phyloP scores from a whole-genome alignment of 1,140 invertebrate genomes.

The Nylanderia fulva region DNA sequence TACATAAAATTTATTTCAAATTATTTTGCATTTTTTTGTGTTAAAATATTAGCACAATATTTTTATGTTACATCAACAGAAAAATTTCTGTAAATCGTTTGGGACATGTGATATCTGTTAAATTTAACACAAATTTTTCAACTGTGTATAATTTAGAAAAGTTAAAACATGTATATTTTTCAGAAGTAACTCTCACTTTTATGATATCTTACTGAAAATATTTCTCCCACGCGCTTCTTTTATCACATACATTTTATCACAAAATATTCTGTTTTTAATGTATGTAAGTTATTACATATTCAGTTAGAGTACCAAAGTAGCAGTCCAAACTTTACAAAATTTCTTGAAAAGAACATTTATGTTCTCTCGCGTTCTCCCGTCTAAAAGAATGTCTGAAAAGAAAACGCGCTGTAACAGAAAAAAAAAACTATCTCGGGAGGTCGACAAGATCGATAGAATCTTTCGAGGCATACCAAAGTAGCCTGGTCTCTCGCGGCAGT shows the following conservation, averaged over 20 bases:
- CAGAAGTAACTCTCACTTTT: background rate
- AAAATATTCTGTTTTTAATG: background rate
- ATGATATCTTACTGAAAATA: background rate
- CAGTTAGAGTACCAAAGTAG: background rate
- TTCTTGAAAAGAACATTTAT: background rate
- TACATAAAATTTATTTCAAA: no score
- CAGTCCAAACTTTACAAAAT: background rate
- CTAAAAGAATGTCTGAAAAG: constrained; percentile 10
- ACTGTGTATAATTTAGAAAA: background rate
- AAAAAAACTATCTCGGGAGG: constrained; percentile 26
- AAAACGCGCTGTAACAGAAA: constrained; percentile 24
- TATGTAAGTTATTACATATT: background rate
- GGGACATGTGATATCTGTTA: no score
- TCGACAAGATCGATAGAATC: constrained; percentile 45
- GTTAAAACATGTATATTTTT: background rate
- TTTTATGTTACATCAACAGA: no score
- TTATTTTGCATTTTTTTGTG: no score
- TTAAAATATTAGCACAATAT: no score
- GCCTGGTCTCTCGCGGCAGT: constrained; percentile 13
- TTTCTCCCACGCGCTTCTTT: background rate
- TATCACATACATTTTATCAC: background rate
- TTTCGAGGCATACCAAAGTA: constrained; percentile 50
- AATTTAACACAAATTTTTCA: no score
- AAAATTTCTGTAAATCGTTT: no score
- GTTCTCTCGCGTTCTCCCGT: background rate